A percentile compares a stretch with the other conserved stretches of the same genome.
phyloP scores from a whole-genome alignment of 2,113 vertebrate genomes.

The Porphyrio hochstetteri region DNA sequence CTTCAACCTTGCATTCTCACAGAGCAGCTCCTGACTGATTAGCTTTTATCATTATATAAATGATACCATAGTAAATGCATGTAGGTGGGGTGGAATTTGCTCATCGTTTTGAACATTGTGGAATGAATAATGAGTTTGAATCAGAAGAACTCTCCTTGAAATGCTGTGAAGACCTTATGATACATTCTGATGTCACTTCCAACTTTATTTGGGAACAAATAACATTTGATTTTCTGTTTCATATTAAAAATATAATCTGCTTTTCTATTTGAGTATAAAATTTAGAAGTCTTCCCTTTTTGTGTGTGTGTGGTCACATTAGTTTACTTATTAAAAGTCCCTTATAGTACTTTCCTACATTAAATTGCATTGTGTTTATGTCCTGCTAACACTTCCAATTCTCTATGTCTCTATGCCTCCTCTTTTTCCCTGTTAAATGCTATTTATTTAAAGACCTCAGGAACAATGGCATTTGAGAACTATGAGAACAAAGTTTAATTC shows the following conservation, averaged over 20 bases:
- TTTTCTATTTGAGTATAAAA: background rate
- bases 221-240: background rate
- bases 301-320: background rate
- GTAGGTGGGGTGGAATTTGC: background rate
- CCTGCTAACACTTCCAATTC: background rate
- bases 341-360: background rate
- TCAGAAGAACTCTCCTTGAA: background rate
- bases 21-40: background rate
- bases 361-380: background rate
- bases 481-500: constrained; percentile 37
- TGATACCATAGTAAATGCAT: background rate
- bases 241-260: background rate
- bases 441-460: background rate
- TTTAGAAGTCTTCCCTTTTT: background rate
- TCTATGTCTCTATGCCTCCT: background rate
- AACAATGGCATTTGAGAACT: background rate
- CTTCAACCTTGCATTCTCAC: background rate
- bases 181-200: background rate
- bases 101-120: background rate
- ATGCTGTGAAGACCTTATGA: background rate
- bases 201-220: background rate
- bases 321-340: background rate
- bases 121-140: background rate
- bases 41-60: background rate
- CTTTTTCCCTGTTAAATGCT: constrained; percentile 19